These are phyloP conservation scores for Coreius guichenoti DNA, from an alignment of 2,797 vertebrate species.

Conservation along the genomic window DNA sequence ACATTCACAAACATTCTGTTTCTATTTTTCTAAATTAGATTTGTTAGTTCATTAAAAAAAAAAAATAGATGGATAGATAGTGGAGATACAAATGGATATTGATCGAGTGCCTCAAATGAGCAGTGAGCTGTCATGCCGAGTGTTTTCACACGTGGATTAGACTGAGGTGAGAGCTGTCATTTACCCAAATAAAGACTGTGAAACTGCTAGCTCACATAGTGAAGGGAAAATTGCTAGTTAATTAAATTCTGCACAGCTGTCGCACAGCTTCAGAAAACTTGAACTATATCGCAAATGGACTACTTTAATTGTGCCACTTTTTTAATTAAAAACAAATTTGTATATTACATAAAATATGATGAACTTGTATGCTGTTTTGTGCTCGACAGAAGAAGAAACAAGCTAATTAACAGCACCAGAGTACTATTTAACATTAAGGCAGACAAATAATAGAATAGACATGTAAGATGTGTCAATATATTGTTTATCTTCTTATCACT, in stretches of 20 bases:
- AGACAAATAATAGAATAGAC: background rate
- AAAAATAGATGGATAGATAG: no score
- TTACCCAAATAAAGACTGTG: background rate
- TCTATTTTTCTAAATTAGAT: no score
- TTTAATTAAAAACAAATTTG: background rate
- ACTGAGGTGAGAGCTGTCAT: background rate
- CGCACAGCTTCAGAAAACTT: background rate
- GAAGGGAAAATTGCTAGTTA: background rate
- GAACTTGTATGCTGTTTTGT: background rate
- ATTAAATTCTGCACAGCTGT: background rate
- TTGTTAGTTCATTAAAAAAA: background rate
- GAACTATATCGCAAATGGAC: background rate
- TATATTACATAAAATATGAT: background rate
- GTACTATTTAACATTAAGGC: background rate
- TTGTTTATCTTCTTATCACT: background rate
- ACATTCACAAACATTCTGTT: background rate
- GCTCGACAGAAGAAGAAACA: background rate
- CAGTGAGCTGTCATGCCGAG: background rate
- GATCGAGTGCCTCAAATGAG: background rate
- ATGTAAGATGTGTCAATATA: background rate
- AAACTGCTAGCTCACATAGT: background rate
- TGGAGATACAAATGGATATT: background rate
- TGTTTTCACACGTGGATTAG: background rate
- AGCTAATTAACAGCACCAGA: background rate
- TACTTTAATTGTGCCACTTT: background rate